These are phyloP conservation scores for Lordiphosa stackelbergi DNA, from an alignment of 1,140 invertebrate species.

Conservation along the genomic window DNA sequence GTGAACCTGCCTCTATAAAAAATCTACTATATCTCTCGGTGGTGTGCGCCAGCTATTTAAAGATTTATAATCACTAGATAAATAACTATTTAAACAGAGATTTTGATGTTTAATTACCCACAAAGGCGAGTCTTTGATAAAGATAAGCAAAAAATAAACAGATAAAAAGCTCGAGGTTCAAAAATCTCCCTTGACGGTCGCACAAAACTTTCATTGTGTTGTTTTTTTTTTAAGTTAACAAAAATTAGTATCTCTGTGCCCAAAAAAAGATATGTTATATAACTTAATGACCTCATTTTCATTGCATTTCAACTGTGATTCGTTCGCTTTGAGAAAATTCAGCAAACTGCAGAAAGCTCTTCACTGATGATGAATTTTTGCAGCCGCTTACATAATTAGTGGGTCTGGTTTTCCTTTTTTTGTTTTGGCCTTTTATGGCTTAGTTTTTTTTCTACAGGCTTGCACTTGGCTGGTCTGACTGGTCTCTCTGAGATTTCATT, in stretches of 20 bases:
- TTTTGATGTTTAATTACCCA: not conserved
- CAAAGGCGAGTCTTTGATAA: conserved; percentile 1
- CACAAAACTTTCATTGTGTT: not conserved
- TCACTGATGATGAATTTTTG: conserved; percentile 21
- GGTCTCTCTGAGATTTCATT: conserved; percentile 32
- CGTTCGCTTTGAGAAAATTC: conserved; percentile 34
- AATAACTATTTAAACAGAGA: not conserved
- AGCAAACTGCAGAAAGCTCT: conserved; percentile 26
- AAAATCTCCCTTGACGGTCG: not conserved
- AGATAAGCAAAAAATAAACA: not conserved
- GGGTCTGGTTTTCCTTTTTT: conserved; percentile 5
- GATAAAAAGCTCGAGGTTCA: too few relatives aligned
- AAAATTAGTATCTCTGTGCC: too few relatives aligned
- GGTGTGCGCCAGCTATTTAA: too few relatives aligned
- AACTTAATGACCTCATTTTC: conserved; percentile 48
- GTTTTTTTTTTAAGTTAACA: not conserved
- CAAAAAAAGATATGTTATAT: conserved; percentile 10
- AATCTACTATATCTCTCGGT: too few relatives aligned
- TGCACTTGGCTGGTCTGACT: conserved; percentile 9
- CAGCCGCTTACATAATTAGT: conserved; percentile 18
- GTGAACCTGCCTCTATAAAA: too few relatives aligned
- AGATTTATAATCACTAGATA: not conserved
- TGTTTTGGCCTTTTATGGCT: conserved; percentile 9
- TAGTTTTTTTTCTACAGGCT: not conserved
- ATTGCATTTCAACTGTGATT: conserved; percentile 40